Evolutionary conservation across 2,113 vertebrate species (phyloP).

Genomic region (Arvicanthis niloticus): DNA sequence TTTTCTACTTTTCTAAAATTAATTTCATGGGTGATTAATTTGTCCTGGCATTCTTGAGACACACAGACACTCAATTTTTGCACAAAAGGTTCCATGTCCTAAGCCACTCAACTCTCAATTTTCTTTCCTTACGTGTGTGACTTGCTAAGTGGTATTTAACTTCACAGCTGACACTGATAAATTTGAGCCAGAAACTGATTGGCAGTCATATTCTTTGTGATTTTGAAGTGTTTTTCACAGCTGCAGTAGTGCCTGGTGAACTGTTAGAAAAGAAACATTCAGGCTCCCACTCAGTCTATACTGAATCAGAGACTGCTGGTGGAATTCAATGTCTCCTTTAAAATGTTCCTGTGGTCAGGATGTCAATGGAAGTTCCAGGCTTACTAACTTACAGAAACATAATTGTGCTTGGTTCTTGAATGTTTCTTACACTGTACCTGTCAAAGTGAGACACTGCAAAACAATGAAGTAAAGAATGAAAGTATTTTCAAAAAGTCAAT

Average conservation of each 20-base stretch:
- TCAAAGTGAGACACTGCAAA: background rate
- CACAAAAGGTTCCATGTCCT: background rate
- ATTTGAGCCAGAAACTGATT: background rate
- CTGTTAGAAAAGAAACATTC: background rate
- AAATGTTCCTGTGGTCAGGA: background rate
- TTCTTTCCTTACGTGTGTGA: background rate
- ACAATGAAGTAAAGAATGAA: background rate
- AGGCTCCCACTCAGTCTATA: background rate
- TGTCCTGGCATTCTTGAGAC: background rate
- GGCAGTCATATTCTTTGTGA: background rate
- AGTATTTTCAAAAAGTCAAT: background rate
- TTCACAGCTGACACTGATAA: background rate
- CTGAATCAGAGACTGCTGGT: background rate
- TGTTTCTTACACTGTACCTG: background rate
- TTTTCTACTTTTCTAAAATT: background rate
- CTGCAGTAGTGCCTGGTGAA: too few relatives aligned
- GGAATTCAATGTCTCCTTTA: background rate
- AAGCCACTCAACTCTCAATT: background rate
- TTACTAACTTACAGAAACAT: background rate
- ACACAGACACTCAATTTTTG: background rate
- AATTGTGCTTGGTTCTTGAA: background rate
- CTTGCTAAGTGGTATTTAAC: conserved; percentile 28
- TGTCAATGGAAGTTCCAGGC: background rate
- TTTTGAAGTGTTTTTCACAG: background rate
- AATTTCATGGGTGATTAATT: background rate